Conservation (phyloP, 2,888 invertebrate genomes). For the Bimastos eiseni region DNA sequence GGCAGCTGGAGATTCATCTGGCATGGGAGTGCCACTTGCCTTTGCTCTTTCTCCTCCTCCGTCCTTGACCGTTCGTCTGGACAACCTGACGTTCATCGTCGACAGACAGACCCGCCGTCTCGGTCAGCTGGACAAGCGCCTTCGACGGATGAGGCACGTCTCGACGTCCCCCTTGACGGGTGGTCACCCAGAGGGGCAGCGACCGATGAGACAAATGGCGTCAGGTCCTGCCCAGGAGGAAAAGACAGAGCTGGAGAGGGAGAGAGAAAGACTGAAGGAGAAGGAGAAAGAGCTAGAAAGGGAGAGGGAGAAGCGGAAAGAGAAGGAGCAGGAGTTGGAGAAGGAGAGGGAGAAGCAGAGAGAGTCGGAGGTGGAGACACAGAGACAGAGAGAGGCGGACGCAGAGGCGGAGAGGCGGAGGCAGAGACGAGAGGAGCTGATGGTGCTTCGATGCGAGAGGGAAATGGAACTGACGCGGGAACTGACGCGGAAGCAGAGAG, state of each 20-base stretch:
- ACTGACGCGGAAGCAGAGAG: slow-evolving; percentile 33
- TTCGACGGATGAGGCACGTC: background rate
- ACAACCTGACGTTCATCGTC: slow-evolving; percentile 10
- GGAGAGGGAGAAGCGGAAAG: background rate
- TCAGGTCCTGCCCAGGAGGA: background rate
- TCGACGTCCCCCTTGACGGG: background rate
- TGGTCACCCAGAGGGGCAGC: background rate
- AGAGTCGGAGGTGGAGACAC: background rate
- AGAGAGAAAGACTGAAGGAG: background rate
- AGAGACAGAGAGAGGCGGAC: background rate
- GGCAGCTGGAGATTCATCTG: background rate
- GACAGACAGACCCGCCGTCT: background rate
- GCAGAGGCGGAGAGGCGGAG: background rate
- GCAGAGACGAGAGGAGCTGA: background rate
- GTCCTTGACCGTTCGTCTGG: slow-evolving; percentile 7
- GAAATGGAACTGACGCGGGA: slow-evolving; percentile 7
- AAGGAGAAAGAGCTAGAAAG: background rate
- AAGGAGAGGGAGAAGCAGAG: background rate
- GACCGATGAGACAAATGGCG: background rate
- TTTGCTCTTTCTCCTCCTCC: background rate
- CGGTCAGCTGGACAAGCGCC: background rate
- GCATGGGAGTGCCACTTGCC: background rate
- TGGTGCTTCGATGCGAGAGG: slow-evolving; percentile 8
- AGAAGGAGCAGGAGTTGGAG: background rate
- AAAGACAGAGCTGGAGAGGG: background rate